phyloP scores from a whole-genome alignment of 2,113 vertebrate species.

The Poicephalus gulielmi region DNA sequence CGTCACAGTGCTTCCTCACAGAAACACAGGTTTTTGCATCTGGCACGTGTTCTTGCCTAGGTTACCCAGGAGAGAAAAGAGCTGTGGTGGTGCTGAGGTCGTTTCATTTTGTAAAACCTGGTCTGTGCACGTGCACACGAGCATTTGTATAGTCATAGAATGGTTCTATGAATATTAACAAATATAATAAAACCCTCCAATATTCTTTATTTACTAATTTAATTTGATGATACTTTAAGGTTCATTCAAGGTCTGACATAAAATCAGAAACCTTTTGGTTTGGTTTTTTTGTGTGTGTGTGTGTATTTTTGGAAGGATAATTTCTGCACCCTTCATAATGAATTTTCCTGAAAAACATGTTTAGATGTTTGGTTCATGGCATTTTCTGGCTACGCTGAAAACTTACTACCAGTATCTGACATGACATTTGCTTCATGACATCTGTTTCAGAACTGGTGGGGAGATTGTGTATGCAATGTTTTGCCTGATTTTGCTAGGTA shows the following conservation, averaged over 20 bases:
- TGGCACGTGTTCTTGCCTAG: neutral
- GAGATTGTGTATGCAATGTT: neutral
- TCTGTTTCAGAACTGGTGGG: neutral
- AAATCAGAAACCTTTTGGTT: neutral
- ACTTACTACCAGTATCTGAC: neutral
- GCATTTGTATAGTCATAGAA: neutral
- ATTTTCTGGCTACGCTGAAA: neutral
- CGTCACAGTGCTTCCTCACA: neutral
- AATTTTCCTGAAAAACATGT: neutral
- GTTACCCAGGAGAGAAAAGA: neutral
- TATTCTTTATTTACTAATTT: neutral
- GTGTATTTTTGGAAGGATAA: neutral
- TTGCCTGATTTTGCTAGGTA: neutral
- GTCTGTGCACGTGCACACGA: neutral
- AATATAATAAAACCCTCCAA: neutral
- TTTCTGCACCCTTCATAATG: neutral
- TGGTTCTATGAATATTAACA: neutral
- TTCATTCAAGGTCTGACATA: neutral
- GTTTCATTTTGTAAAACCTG: neutral
- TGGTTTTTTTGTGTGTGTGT: neutral
- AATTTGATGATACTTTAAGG: neutral
- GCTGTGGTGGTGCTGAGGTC: neutral
- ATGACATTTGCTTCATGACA: neutral
- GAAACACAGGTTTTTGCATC: constrained; percentile 16
- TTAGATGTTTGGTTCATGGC: neutral